Base-by-base conservation (phyloP, 2,113 vertebrate species). In the Hiodon tergisus region DNA sequence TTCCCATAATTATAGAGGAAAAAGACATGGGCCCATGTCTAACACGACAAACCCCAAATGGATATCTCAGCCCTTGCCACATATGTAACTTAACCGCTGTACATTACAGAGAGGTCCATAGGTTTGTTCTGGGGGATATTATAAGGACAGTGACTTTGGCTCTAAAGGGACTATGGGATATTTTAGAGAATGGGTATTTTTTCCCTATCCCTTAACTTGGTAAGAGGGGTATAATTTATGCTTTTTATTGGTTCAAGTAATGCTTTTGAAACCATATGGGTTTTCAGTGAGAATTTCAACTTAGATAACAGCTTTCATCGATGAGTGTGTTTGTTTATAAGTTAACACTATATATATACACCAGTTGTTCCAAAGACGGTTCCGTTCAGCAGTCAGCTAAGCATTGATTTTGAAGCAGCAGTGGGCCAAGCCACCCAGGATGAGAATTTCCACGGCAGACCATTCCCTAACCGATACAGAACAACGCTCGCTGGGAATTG, bases 41-140 rank as follows among this genome's bases (percentile, higher is more conserved):
- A 88, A 90, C 87, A 91, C 90, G 90, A 91, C 88, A 88, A 91
- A 90, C 84, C 88, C 89, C 87, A 91, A 90, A 91, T 90, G 88
- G 81, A 88, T 90, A 87, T 88, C 88, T 86, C 79, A 72, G 83
- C 76, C 82, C 81, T 46, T n/a, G 61, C 59, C 61, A 54, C 76
- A 57, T 72, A 77, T 71, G 69, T 66, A 72, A 54, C 53, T 8
- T 58, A 77, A 77, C 62, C 76, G 5, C 76, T 54, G 13, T 47
- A 70, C 70, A 72, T 71, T 31, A 53, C 51, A 52, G 6, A 54
- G 68, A 59, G 75, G 48, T 76, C 60, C 68, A 46, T 11, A 53
- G 67, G 59, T 17, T 70, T 57, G 69, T 55, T 55, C 52, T 65
- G 58, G 8, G 9, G 50, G 53, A 52, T n/a, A 55, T 70, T 71